Percentiles rank a stretch among this genome's conserved stretches.
Evolutionary conservation across 2,888 invertebrate species (phyloP).

Genomic region (Eledona agricola): DNA sequence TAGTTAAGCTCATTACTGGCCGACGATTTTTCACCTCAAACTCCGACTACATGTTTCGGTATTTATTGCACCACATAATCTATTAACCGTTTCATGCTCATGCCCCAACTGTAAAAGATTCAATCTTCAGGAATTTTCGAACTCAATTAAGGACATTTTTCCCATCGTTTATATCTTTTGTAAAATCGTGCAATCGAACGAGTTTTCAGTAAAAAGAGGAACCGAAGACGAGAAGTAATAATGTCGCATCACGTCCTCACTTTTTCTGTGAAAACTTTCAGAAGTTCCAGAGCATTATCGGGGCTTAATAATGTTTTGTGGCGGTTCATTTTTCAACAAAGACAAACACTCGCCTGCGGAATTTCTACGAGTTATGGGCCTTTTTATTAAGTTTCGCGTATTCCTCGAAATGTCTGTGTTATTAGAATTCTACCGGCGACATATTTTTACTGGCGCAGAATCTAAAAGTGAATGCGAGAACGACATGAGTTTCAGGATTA

Average conservation of each 20-base stretch:
- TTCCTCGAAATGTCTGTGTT: slow-evolving; percentile 6
- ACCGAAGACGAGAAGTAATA: slow-evolving; percentile 1
- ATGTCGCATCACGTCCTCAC: slow-evolving; percentile 8
- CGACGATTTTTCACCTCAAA: slow-evolving; percentile 6
- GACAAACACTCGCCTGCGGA: too few relatives aligned
- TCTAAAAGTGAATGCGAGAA: slow-evolving; percentile 2
- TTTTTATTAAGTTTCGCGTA: slow-evolving; percentile 7
- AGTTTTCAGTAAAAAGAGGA: not conserved
- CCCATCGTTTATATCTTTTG: not conserved
- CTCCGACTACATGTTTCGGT: slow-evolving; percentile 2
- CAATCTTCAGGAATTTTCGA: too few relatives aligned
- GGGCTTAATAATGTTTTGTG: slow-evolving; percentile 3
- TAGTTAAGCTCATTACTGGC: slow-evolving; percentile 15
- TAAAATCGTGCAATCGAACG: too few relatives aligned
- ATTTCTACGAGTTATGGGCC: not conserved
- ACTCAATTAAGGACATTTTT: not conserved
- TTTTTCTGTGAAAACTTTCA: slow-evolving; percentile 6
- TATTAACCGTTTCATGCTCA: slow-evolving; percentile 8
- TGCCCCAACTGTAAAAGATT: not conserved
- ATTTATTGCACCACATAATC: slow-evolving; percentile 4
- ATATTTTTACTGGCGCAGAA: too few relatives aligned
- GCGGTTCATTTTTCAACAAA: slow-evolving; percentile 10
- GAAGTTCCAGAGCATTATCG: not conserved
- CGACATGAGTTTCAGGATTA: slow-evolving; percentile 27
- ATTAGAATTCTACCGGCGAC: too few relatives aligned